A percentile compares a stretch with the other conserved stretches of the same genome.
phyloP scores from a whole-genome alignment of 2,113 vertebrate genomes.

The Mobula birostris region DNA sequence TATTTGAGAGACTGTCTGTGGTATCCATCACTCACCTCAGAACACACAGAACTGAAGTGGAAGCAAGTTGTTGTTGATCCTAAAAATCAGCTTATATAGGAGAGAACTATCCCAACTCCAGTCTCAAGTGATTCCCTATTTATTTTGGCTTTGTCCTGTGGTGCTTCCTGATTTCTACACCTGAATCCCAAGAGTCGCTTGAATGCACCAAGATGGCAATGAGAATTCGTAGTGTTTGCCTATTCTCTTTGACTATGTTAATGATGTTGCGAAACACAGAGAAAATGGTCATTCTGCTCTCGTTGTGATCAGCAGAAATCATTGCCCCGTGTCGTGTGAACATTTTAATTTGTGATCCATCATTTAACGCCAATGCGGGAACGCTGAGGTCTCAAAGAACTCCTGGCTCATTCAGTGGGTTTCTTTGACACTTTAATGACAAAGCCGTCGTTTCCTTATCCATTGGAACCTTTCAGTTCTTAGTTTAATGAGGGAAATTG shows the following conservation, averaged over 20 bases:
- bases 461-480: not conserved
- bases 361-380: not conserved
- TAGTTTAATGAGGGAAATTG: not conserved
- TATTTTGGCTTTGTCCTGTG: not conserved
- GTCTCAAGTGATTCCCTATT: not conserved
- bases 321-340: not conserved
- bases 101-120: not conserved
- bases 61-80: too few relatives aligned
- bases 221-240: not conserved
- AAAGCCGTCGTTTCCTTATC: slow-evolving; percentile 2
- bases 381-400: not conserved
- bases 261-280: not conserved
- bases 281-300: not conserved
- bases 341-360: slow-evolving; percentile 27
- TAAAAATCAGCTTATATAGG: too few relatives aligned
- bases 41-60: too few relatives aligned
- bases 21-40: too few relatives aligned
- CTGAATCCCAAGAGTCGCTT: not conserved
- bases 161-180: too few relatives aligned
- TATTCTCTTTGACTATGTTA: not conserved
- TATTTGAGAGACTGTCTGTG: too few relatives aligned
- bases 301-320: not conserved
- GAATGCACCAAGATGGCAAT: not conserved
- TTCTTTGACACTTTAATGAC: not conserved
- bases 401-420: not conserved